Evolutionary conservation across 2,113 vertebrate genomes (phyloP).

Genomic region (Riparia riparia): DNA sequence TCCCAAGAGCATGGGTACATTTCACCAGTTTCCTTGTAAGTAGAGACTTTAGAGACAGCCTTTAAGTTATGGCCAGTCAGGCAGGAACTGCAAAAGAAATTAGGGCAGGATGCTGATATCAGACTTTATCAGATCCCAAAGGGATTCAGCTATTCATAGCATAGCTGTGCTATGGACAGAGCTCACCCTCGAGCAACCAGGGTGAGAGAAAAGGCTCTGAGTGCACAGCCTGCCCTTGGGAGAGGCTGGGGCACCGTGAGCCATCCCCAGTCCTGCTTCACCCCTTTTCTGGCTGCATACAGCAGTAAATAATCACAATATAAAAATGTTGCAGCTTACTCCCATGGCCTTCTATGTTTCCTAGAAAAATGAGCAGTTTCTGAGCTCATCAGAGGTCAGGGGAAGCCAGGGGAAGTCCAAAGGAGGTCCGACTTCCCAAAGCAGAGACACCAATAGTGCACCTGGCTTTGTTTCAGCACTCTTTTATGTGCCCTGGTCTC

Average conservation of each 20-base stretch:
- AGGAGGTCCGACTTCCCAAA: background rate
- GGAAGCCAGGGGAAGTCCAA: background rate
- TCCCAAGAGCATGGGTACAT: background rate
- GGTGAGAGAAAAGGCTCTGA: background rate
- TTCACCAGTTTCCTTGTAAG: background rate
- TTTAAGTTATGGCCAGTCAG: background rate
- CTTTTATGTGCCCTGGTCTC: background rate
- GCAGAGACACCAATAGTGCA: background rate
- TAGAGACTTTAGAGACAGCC: background rate
- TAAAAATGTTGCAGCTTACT: background rate
- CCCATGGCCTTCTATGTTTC: background rate
- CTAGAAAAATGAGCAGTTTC: background rate
- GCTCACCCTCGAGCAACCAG: rapidly evolving
- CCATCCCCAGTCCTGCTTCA: background rate
- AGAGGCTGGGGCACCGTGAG: rapidly evolving
- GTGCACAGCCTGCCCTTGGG: background rate
- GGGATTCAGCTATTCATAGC: too few relatives aligned
- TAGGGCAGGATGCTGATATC: background rate
- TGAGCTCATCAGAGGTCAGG: background rate
- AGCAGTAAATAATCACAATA: background rate
- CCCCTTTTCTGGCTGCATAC: background rate
- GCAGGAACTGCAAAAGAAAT: background rate
- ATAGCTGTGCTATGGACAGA: background rate
- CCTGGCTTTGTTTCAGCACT: background rate
- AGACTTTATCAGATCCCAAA: background rate